Conservation (phyloP, 2,888 invertebrate genomes). For the Labia minor region DNA sequence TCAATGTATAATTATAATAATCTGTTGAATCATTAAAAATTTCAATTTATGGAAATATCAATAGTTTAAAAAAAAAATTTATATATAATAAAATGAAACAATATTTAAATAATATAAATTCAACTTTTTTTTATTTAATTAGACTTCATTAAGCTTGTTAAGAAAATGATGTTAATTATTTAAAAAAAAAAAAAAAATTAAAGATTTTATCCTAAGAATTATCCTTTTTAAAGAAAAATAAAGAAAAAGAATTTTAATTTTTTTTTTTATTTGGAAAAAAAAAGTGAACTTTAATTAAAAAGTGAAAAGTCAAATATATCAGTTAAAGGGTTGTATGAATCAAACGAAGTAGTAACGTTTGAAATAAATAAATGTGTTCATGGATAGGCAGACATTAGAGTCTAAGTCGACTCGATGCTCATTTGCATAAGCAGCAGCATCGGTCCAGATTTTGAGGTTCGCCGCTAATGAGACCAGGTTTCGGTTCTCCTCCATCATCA, state of each 20-base stretch:
- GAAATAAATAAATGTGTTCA: not conserved
- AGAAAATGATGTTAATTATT: too few species aligned
- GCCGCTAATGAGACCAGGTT: slow-evolving; percentile 4
- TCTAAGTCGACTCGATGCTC: not conserved
- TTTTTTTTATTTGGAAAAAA: too few species aligned
- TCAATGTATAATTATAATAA: too few species aligned
- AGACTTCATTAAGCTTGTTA: too few species aligned
- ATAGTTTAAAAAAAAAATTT: too few species aligned
- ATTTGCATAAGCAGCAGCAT: not conserved
- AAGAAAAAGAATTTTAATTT: not conserved
- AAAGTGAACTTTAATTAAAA: not conserved
- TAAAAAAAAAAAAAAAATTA: too few species aligned
- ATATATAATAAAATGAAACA: too few species aligned
- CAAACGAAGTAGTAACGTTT: not conserved
- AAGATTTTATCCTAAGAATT: too few species aligned
- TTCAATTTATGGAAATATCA: too few species aligned
- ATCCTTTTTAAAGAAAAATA: not conserved
- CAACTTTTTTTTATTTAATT: too few species aligned
- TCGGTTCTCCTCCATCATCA: not conserved
- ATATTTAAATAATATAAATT: too few species aligned
- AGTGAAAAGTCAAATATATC: not conserved
- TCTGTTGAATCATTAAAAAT: too few species aligned
- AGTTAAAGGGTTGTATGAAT: not conserved
- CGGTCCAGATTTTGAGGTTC: not conserved
- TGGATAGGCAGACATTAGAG: not conserved